phyloP scores from a whole-genome alignment of 2,797 vertebrate genomes.

The Halcyon leucocephala region DNA sequence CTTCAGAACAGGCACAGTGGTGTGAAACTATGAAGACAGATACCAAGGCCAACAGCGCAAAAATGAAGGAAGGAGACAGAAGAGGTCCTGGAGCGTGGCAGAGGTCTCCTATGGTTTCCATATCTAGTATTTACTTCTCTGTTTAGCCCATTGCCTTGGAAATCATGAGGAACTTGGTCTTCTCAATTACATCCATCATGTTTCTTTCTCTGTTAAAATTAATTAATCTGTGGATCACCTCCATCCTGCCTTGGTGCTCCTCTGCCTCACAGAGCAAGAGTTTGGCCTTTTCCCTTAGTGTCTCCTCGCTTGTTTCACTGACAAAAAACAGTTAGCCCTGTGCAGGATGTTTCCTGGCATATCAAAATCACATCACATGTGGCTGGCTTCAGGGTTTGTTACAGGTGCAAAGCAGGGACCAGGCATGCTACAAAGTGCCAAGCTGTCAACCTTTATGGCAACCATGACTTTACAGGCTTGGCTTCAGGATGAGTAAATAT shows the following conservation, averaged over 20 bases:
- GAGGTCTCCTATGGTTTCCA: neutral
- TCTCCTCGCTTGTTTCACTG: neutral
- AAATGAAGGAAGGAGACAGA: neutral
- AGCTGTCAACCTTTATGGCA: neutral
- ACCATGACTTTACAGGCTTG: neutral
- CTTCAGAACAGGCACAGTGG: rapidly evolving
- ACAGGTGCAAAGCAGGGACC: neutral
- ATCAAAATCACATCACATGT: neutral
- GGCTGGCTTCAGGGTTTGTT: neutral
- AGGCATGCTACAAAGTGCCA: neutral
- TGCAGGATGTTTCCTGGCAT: neutral
- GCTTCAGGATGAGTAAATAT: neutral
- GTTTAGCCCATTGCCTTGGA: neutral
- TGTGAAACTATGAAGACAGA: neutral
- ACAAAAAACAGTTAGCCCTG: neutral
- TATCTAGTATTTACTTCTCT: neutral
- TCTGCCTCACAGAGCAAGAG: neutral
- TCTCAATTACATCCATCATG: neutral
- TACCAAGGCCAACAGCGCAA: neutral
- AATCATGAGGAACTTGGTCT: neutral
- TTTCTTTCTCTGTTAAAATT: neutral
- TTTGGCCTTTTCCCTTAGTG: neutral
- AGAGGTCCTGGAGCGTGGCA: neutral
- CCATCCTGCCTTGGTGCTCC: neutral
- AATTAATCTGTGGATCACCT: neutral